Percentiles rank a stretch among this genome's conserved stretches.
phyloP scores from a whole-genome alignment of 2,888 invertebrate species.

The Machimus atricapillus region DNA sequence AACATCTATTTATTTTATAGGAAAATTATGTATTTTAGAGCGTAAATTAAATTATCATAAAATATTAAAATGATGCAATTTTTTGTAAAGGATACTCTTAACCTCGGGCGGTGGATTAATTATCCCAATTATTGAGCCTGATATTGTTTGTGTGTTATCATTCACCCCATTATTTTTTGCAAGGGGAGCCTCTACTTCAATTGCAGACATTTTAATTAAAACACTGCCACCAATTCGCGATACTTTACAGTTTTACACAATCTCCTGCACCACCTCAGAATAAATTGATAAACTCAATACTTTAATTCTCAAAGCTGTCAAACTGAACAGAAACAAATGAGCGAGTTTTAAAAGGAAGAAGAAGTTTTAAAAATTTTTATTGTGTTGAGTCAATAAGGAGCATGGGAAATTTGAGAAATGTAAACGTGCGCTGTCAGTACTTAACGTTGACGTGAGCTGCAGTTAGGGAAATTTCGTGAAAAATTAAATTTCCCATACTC shows the following conservation, averaged over 20 bases:
- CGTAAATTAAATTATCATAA: neutral
- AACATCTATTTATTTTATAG: constrained; percentile 76
- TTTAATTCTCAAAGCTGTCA: neutral
- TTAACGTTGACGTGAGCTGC: no score
- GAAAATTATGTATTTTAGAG: neutral
- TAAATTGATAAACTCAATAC: no score
- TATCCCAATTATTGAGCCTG: constrained; percentile 82
- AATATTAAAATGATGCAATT: neutral
- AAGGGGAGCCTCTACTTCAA: constrained; percentile 53
- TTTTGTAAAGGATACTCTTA: constrained; percentile 89
- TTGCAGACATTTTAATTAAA: constrained; percentile 55
- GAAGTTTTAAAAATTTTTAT: no score
- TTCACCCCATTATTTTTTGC: constrained; percentile 47
- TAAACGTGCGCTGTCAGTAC: no score
- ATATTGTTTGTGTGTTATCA: constrained; percentile 54
- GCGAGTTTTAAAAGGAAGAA: neutral
- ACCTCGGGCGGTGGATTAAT: constrained; percentile 99
- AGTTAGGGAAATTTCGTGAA: no score
- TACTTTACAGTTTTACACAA: no score
- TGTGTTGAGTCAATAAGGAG: no score
- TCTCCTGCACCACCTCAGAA: no score
- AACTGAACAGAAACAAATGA: neutral
- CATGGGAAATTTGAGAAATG: no score
- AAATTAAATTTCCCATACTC: no score
- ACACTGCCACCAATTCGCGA: no score